These are phyloP conservation scores for Hoplodrina ambigua DNA, from an alignment of 2,888 invertebrate genomes.

Conservation along the genomic window DNA sequence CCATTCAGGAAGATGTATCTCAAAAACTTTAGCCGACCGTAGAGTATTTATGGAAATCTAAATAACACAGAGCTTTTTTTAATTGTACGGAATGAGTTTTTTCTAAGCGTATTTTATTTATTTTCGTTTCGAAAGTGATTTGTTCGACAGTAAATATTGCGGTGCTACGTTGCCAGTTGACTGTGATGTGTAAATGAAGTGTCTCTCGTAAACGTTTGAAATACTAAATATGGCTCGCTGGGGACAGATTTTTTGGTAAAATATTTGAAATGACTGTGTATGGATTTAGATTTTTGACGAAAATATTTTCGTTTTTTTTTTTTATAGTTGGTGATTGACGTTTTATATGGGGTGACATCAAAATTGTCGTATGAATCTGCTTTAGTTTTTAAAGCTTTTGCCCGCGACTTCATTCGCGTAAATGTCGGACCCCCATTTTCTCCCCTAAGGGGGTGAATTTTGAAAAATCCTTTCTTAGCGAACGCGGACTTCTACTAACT, in stretches of 20 bases:
- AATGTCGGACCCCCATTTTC: no score
- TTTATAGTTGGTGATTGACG: conserved; percentile 8
- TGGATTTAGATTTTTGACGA: conserved; percentile 46
- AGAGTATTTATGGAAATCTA: conserved; percentile 90
- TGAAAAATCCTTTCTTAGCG: no score
- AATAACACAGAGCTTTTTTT: conserved; percentile 86
- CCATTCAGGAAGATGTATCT: conserved; percentile 87
- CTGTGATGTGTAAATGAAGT: conserved; percentile 79
- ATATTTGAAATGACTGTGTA: conserved; percentile 54
- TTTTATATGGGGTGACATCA: neutral
- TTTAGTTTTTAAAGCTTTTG: neutral
- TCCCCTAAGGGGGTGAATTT: no score
- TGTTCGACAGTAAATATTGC: conserved; percentile 83
- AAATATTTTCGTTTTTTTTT: conserved; percentile 39
- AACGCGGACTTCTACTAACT: no score
- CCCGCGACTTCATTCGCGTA: no score
- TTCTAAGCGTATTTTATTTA: conserved; percentile 85
- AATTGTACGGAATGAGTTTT: conserved; percentile 86
- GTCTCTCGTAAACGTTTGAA: conserved; percentile 68
- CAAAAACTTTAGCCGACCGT: conserved; percentile 80
- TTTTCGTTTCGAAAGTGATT: conserved; percentile 85
- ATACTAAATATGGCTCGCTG: conserved; percentile 64
- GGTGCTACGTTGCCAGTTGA: conserved; percentile 55
- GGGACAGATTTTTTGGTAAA: conserved; percentile 70
- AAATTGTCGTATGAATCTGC: no score